Evolutionary conservation across 2,888 invertebrate genomes (phyloP), one percentile per base, ranked within the genome.

Genomic region (Tetragonula carbonaria): DNA sequence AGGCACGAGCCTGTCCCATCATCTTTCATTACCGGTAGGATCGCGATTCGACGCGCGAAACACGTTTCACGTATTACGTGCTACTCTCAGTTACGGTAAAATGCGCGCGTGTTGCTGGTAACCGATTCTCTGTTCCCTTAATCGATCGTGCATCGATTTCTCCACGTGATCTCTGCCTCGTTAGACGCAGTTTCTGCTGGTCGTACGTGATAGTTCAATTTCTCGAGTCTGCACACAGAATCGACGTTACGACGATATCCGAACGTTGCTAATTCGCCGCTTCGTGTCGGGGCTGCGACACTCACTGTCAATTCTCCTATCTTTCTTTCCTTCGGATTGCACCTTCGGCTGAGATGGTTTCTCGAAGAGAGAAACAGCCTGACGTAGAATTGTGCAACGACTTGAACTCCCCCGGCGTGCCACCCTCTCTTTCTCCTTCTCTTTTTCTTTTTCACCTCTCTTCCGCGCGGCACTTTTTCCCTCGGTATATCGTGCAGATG

Each of bases 221-320:
- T 45, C 21, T 51, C 33, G 16, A 63, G 33, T 38, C 18, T 65
- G 14, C 65, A 51, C 28, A 2, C 21, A 18, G n/a, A 51, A 51
- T n/a, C 51, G n/a, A 62, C 14, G 0, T 23, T 23, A 23, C 23
- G 23, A 23, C 23, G 23, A 23, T 23, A 23, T 23, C 23, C 23
- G 23, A 23, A 23, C 23, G 23, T 3, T 21, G 50, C 11, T 51
- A 73, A 80, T 57, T 21, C 70, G 62, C 59, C 63, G 78, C 78
- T 74, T 84, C 77, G 84, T 84, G 80, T 80, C 80, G 50, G 38
- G 72, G 81, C 72, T 68, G 77, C 80, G 85, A 68, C 78, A 82
- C 87, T 83, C 82, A 87, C 87, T 86, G 82, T 85, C 85, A 79
- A 81, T 83, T 70, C 68, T 51, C 59, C 66, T 74, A 33, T 65